phyloP scores from a whole-genome alignment of 2,113 vertebrate genomes.

The Myanophis thanlyinensis region DNA sequence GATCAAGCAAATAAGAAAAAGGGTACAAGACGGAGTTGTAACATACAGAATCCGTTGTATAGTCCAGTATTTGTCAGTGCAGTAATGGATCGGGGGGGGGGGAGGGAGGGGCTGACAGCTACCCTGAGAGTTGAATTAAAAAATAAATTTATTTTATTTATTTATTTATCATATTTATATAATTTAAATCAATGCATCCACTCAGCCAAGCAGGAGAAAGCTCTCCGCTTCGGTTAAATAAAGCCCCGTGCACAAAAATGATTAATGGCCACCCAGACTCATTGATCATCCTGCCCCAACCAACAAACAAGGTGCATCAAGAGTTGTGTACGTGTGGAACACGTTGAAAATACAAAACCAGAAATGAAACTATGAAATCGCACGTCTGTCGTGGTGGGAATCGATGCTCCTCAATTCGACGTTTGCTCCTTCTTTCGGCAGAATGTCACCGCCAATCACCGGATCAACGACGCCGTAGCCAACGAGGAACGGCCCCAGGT shows the following conservation, averaged over 20 bases:
- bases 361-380: neutral
- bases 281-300: neutral
- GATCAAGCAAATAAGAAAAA: neutral
- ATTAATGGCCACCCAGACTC: neutral
- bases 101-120: neutral
- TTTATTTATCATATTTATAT: no score
- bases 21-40: neutral
- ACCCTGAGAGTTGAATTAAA: neutral
- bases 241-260: neutral
- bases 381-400: neutral
- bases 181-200: neutral
- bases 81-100: neutral
- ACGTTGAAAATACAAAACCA: neutral
- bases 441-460: constrained; percentile 97
- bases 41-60: neutral
- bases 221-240: neutral
- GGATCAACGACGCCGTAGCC: constrained; percentile 88
- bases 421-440: constrained; percentile 43
- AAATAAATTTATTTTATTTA: no score
- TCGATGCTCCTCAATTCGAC: neutral
- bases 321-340: neutral
- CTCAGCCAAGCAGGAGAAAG: neutral
- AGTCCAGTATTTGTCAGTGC: neutral
- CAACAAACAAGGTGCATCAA: neutral
- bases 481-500: constrained; percentile 88